Evolutionary conservation across 2,113 vertebrate genomes (phyloP).

Genomic region (Myrmecophaga tridactyla): DNA sequence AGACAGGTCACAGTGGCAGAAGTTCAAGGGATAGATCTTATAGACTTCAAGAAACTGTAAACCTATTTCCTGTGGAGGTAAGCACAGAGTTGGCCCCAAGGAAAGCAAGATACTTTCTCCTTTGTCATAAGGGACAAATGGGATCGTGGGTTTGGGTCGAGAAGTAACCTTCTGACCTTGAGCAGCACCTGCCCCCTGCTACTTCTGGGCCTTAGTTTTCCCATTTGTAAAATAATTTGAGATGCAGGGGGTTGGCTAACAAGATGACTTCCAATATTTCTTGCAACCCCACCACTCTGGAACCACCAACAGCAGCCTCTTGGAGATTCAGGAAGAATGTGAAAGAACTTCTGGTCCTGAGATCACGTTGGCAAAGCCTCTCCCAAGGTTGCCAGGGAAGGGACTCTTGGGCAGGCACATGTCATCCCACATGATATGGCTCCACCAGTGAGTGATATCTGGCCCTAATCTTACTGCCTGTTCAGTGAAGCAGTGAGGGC

Average conservation of each 20-base stretch:
- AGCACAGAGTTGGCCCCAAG: neutral
- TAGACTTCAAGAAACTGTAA: neutral
- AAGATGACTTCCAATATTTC: neutral
- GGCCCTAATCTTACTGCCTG: neutral
- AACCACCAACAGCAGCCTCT: neutral
- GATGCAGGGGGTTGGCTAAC: accelerated
- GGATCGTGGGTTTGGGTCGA: neutral
- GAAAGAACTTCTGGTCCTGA: neutral
- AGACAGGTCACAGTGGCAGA: neutral
- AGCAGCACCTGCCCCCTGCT: neutral
- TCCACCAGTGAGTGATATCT: neutral
- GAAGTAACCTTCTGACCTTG: neutral
- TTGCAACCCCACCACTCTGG: too few relatives aligned
- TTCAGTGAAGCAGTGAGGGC: neutral
- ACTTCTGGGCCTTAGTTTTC: neutral
- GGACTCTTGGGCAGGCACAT: neutral
- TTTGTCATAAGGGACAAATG: neutral
- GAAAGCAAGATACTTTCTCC: neutral
- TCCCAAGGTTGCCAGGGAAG: neutral
- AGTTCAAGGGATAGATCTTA: neutral
- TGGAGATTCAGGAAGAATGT: neutral
- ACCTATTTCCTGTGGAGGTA: neutral
- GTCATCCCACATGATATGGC: neutral
- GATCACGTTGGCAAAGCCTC: neutral
- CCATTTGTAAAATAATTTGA: neutral